phyloP scores from a whole-genome alignment of 2,888 invertebrate species.

The Sphinx pinastri region DNA sequence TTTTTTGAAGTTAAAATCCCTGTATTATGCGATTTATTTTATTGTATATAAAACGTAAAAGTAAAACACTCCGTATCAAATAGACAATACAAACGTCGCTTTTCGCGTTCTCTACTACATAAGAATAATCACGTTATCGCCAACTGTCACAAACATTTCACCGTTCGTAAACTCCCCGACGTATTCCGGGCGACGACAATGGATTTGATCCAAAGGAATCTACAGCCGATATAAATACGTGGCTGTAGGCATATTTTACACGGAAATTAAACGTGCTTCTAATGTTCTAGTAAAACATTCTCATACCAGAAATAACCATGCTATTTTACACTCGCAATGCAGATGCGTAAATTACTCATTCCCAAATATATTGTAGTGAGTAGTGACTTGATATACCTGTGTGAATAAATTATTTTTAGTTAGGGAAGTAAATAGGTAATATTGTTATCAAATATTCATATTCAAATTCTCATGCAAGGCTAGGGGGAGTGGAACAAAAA shows the following conservation, averaged over 20 bases:
- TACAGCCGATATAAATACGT: slow-evolving; percentile 14
- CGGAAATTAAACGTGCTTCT: neutral
- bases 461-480: no score
- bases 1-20: no score
- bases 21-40: no score
- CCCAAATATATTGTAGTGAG: slow-evolving; percentile 16
- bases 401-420: neutral
- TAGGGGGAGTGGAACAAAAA: no score
- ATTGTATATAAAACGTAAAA: no score
- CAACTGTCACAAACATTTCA: slow-evolving; percentile 22
- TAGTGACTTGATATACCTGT: neutral
- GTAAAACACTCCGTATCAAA: no score
- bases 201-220: slow-evolving; percentile 13
- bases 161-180: neutral
- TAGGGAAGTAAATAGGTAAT: neutral
- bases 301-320: slow-evolving; percentile 12
- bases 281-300: neutral
- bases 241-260: slow-evolving; percentile 9
- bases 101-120: neutral
- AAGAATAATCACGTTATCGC: neutral
- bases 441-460: neutral
- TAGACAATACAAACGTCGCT: no score
- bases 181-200: slow-evolving; percentile 17
- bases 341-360: slow-evolving; percentile 24
- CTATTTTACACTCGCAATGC: slow-evolving; percentile 12